Evolutionary conservation across 2,113 vertebrate genomes (phyloP).

Genomic region (Eudorcas thomsonii): DNA sequence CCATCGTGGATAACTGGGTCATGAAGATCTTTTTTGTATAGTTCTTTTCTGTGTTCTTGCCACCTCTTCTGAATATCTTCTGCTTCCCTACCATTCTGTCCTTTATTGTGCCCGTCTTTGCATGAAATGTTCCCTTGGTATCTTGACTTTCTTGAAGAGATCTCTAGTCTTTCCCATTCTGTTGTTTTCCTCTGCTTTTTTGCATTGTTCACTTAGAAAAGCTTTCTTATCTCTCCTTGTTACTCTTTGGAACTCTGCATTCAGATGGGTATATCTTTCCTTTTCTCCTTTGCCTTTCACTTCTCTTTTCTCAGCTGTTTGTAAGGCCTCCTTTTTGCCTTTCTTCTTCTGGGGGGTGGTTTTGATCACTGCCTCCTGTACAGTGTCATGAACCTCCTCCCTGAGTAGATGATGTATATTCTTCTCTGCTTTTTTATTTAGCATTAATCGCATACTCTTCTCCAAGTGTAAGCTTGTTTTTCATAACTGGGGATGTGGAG

Average conservation of each 20-base stretch:
- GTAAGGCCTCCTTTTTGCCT: not conserved
- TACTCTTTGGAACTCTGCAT: not conserved
- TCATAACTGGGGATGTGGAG: rapidly evolving
- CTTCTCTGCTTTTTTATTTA: not conserved
- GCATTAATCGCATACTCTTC: rapidly evolving
- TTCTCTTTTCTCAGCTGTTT: not conserved
- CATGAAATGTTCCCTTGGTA: no score
- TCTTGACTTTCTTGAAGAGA: no score
- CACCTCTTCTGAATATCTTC: no score
- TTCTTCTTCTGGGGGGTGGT: not conserved
- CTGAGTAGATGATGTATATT: not conserved
- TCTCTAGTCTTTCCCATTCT: not conserved
- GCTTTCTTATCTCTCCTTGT: not conserved
- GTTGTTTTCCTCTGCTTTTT: not conserved
- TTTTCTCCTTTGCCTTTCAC: not conserved
- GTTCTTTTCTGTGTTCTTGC: no score
- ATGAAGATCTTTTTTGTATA: no score
- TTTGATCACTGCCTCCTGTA: not conserved
- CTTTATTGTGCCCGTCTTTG: no score
- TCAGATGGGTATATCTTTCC: not conserved
- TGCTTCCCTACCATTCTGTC: no score
- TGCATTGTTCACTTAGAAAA: not conserved
- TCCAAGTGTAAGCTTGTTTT: rapidly evolving
- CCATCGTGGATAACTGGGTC: no score
- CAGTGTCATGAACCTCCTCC: not conserved